phyloP scores from a whole-genome alignment of 2,113 vertebrate genomes.

The Podilymbus podiceps region DNA sequence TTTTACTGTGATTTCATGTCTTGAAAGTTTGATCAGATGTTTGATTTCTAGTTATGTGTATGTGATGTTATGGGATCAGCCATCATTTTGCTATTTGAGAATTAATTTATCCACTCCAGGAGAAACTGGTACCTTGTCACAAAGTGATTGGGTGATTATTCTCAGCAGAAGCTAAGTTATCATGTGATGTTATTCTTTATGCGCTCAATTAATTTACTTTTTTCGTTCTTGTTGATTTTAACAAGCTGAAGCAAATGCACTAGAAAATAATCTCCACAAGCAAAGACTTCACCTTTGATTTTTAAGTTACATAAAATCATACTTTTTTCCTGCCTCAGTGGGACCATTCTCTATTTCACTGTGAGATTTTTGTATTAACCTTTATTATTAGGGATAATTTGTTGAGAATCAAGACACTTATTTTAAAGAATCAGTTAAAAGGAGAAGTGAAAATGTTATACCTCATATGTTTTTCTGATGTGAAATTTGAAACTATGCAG shows the following conservation, averaged over 20 bases:
- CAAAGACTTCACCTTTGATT: neutral
- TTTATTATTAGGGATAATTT: neutral
- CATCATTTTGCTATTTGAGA: neutral
- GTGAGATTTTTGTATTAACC: neutral
- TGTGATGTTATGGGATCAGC: neutral
- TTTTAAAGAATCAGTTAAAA: neutral
- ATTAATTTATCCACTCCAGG: neutral
- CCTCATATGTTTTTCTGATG: neutral
- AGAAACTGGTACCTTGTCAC: neutral
- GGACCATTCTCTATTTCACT: neutral
- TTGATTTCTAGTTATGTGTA: neutral
- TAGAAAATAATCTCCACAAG: neutral
- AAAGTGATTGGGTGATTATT: neutral
- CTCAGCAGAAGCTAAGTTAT: neutral
- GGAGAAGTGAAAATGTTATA: neutral
- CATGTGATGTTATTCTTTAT: neutral
- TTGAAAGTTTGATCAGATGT: neutral
- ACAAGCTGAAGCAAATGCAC: neutral
- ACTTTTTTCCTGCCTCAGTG: neutral
- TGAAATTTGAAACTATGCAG: neutral
- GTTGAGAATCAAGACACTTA: neutral
- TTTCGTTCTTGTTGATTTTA: slow-evolving; percentile 17
- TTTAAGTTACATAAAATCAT: neutral
- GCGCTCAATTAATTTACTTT: neutral
- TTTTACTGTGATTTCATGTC: slow-evolving; percentile 27